Base-by-base conservation (phyloP, 2,113 vertebrate species). In the Phainopepla nitens region DNA sequence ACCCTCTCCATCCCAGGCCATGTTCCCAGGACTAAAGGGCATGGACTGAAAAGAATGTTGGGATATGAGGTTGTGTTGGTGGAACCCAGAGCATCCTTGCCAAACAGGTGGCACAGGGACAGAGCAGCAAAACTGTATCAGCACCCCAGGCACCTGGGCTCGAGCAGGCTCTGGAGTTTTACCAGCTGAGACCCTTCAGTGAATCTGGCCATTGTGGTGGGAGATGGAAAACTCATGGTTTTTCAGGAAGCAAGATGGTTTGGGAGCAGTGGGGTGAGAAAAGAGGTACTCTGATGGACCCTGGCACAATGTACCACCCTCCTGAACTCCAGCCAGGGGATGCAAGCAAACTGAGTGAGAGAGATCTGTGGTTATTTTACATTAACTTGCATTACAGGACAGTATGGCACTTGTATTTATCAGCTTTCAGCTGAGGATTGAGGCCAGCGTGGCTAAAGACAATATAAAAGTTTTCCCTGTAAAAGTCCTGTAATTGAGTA, bases 401-500 rank as follows among this genome's bases (percentile, higher is more conserved):
- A 66, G 50, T 71, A 64, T 70, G 76, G 88, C 47, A 50, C 47
- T 77, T 77, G 45, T 88, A 27, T 95, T 94, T 73, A 50, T 86
- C 7, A 92, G 76, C 94, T 94, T 93, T 95, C 92, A 95, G 51
- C 76, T 78, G 79, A 93, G 68, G 57, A 33, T 85, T 90, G 92
- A 87, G 85, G 86, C 85, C 7, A 35, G 31, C 0, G 0, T 89
- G 80, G 76, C 90, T 72, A 42, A 76, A 94, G 82, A 64, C 65
- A 93, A 53, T 64, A 61, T 64, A 71, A 93, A 88, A 53, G 71
- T 88, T 89, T 95, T 96, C 86, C 53, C 79, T 51, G 22, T 47
- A 68, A 93, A 96, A 93, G 88, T 88, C 79, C 85, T 94, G 29
- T 93, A 93, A 95, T 92, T 88, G 85, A 86, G 90, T 88, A 94